Evolutionary conservation across 2,888 invertebrate species (phyloP).

Genomic region (Andrena praecox): DNA sequence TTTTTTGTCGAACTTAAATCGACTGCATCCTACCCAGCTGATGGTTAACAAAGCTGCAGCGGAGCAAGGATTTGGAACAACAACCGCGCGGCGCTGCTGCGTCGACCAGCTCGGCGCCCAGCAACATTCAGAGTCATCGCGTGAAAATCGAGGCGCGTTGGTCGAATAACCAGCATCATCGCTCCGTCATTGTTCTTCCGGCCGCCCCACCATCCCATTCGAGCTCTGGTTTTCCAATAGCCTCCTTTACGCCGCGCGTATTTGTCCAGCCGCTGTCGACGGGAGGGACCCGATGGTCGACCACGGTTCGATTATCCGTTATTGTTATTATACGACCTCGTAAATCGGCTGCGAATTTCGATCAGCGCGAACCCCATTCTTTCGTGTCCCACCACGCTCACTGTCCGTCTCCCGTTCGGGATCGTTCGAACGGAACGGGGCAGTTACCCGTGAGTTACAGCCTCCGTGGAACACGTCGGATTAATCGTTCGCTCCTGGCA

Average conservation of each 20-base stretch:
- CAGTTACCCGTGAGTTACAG: conserved; percentile 34
- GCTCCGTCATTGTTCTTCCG: conserved; percentile 51
- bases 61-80: conserved; percentile 3
- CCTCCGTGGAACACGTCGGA: conserved; percentile 4
- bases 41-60: neutral
- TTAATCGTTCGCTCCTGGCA: conserved; percentile 49
- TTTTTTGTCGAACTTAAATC: neutral
- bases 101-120: conserved; percentile 17
- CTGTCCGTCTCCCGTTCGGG: conserved; percentile 13
- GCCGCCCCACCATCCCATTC: conserved; percentile 63
- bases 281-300: conserved; percentile 54
- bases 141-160: conserved; percentile 39
- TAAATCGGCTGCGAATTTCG: conserved; percentile 61
- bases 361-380: conserved; percentile 33
- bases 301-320: conserved; percentile 67
- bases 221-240: conserved; percentile 71
- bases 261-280: conserved; percentile 68
- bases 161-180: conserved; percentile 40
- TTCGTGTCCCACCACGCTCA: conserved; percentile 3
- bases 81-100: neutral
- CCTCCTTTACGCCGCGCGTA: conserved; percentile 53
- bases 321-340: conserved; percentile 63
- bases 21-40: neutral
- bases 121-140: conserved; percentile 34
- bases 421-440: conserved; percentile 58